Evolutionary conservation across 1,140 invertebrate species (phyloP).

Genomic region (Planococcus citri): DNA sequence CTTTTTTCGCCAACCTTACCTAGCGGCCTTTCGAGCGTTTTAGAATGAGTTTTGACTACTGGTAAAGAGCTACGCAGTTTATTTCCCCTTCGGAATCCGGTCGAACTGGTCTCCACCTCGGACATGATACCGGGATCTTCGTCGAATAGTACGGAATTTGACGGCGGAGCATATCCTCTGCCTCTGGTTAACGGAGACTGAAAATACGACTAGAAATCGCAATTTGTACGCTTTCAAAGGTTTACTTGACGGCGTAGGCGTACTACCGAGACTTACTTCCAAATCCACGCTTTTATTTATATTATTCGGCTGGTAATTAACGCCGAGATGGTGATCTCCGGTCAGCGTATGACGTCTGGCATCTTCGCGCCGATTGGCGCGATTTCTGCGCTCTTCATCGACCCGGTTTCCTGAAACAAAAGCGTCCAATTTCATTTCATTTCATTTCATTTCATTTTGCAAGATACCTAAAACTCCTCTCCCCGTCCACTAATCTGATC

Average conservation of each 20-base stretch:
- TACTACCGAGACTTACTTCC: slow-evolving; percentile 41
- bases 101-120: slow-evolving; percentile 86
- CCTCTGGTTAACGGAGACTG: slow-evolving; percentile 56
- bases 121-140: slow-evolving; percentile 96
- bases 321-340: slow-evolving; percentile 41
- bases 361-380: slow-evolving; percentile 41
- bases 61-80: slow-evolving; percentile 85
- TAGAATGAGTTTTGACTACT: slow-evolving; percentile 85
- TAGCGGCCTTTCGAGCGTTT: slow-evolving; percentile 78
- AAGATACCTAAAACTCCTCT: too few relatives aligned
- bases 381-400: slow-evolving; percentile 23
- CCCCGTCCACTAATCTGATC: too few relatives aligned
- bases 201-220: slow-evolving; percentile 29
- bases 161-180: slow-evolving; percentile 55
- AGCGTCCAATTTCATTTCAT: background rate
- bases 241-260: slow-evolving; percentile 12
- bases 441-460: background rate
- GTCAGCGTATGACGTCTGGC: slow-evolving; percentile 53
- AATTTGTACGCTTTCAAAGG: slow-evolving; percentile 8
- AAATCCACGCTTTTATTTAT: slow-evolving; percentile 47
- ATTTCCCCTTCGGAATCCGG: slow-evolving; percentile 74
- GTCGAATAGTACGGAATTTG: slow-evolving; percentile 66
- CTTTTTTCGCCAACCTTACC: slow-evolving; percentile 44
- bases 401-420: slow-evolving; percentile 11
- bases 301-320: slow-evolving; percentile 37